Conservation (phyloP, 2,113 vertebrate genomes). For the Centrocercus urophasianus region DNA sequence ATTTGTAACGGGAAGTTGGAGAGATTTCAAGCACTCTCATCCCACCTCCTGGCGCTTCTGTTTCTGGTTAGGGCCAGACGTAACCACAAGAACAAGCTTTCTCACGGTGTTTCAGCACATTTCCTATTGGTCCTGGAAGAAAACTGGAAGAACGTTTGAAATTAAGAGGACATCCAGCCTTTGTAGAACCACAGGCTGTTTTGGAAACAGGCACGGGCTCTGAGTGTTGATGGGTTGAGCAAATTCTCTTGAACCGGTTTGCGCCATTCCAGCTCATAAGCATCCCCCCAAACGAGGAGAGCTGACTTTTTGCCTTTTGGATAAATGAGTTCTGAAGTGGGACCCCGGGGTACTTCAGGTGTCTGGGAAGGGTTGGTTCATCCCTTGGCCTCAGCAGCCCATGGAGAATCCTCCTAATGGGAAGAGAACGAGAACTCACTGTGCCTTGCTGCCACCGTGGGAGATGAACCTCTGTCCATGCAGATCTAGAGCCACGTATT, state of each 20-base stretch:
- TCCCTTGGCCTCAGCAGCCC: not conserved
- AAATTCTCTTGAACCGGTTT: not conserved
- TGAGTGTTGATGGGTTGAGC: not conserved
- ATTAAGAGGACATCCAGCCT: not conserved
- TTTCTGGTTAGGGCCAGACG: conserved; percentile 39
- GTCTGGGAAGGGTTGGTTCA: not conserved
- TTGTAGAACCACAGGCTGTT: not conserved
- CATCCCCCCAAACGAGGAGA: not conserved
- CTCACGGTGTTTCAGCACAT: conserved; percentile 49
- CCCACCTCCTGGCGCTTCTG: conserved; percentile 45
- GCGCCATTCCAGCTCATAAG: not conserved
- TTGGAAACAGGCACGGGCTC: not conserved
- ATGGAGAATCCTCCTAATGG: not conserved
- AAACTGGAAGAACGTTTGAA: not conserved
- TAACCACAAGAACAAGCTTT: conserved; percentile 46
- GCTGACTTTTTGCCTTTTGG: not conserved
- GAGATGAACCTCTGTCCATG: not conserved
- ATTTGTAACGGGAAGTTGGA: not conserved
- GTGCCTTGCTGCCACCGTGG: rapidly evolving
- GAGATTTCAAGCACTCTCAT: conserved; percentile 24
- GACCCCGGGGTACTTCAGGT: not conserved
- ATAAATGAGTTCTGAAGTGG: not conserved
- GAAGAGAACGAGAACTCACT: not conserved
- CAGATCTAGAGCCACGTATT: not conserved
- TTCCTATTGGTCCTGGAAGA: conserved; percentile 48